Base-by-base conservation (phyloP, 2,797 vertebrate genomes). In the Etheostoma nigrum region DNA sequence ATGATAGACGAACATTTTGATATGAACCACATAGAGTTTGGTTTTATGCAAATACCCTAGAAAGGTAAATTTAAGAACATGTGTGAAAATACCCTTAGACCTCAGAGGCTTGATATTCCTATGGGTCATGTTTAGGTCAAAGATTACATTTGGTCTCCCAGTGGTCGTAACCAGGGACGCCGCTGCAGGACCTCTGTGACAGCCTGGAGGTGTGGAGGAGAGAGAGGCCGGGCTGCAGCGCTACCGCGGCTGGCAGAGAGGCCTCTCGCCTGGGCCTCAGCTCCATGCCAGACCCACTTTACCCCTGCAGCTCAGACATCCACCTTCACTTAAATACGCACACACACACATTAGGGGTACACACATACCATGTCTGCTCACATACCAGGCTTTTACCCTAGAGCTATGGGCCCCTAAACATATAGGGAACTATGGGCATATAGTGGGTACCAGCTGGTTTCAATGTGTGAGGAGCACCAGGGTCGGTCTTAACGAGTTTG, bases 361-460 rank as follows among this genome's bases (percentile, higher is more conserved):
- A 71, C 21, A 27, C 65, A 30, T 30, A 48, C 78, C 73, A 62
- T 14, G 65, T 78, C 66, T 68, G 53, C 68, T 59, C 30, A 68
- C 81, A 80, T 5, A 40, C 72, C 54, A 54, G 65, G 52, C 60
- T 53, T 42, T 30, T 73, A 5, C 55, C 86, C 82, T 53, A 9
- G 1, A 82, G 79, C 85, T 16, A 75, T 47, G 71, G 79, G 71
- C 82, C 84, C 87, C 79, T 80, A 30, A 67, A 83, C 55, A 25
- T 67, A 21, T 63, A 84, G 76, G 78, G 59, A 74, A 67, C 73
- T 62, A 5, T 79, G 81, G 78, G 76, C 72, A 81, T 16, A 21
- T 42, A 67, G 84, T 82, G 68, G 76, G 74, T 65, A 74, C 79
- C 84, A 85, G 78, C 81, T 88, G 88, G 76, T 83, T 87, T 74